These are phyloP conservation scores for Noctilio leporinus DNA, from an alignment of 2,113 vertebrate genomes.

Conservation along the genomic window DNA sequence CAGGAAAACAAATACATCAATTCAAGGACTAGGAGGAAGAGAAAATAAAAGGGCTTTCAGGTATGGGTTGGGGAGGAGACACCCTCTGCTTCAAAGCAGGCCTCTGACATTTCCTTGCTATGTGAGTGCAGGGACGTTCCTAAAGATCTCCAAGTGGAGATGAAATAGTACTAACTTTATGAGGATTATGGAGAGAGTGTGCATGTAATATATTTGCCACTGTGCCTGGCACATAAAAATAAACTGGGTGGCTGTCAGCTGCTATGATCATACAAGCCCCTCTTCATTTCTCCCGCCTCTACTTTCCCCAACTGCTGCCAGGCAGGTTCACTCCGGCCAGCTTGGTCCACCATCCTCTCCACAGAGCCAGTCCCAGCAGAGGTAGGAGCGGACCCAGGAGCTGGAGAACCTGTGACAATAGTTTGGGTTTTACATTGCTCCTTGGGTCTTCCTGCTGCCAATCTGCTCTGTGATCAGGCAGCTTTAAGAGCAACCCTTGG, in stretches of 20 bases:
- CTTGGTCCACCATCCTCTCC: not conserved
- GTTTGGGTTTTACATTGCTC: not conserved
- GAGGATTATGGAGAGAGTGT: conserved; percentile 24
- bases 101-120: conserved; percentile 45
- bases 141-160: conserved; percentile 26
- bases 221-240: not conserved
- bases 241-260: not conserved
- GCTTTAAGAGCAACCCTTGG: not conserved
- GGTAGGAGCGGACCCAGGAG: not conserved
- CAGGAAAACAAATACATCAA: conserved; percentile 34
- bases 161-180: conserved; percentile 30
- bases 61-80: not conserved
- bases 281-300: not conserved
- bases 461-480: not conserved
- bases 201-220: not conserved
- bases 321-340: not conserved
- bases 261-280: not conserved
- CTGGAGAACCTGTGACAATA: not conserved
- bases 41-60: conserved; percentile 29
- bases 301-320: not conserved
- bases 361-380: not conserved
- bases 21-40: not conserved
- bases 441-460: not conserved
- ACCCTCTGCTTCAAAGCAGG: conserved; percentile 41
- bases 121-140: conserved; percentile 20